Conservation (phyloP, 1,140 invertebrate genomes). For the Scaptodrosophila lebanonensis region DNA sequence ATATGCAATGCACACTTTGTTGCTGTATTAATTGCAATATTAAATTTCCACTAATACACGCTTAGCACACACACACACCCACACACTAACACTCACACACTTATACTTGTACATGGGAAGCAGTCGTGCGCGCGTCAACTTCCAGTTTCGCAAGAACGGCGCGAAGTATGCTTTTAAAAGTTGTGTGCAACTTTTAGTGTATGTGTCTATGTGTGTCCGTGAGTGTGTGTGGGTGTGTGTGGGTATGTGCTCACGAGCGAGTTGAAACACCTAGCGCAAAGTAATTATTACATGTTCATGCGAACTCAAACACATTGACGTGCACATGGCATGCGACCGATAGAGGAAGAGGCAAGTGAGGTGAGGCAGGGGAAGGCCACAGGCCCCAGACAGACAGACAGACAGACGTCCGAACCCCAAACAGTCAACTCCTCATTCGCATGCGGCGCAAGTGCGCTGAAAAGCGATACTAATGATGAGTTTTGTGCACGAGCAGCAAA, state of each 20-base stretch:
- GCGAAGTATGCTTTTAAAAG: no score
- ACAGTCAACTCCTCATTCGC: no score
- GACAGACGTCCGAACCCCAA: no score
- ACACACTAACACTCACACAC: slow-evolving; percentile 10
- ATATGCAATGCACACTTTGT: slow-evolving; percentile 75
- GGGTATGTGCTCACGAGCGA: slow-evolving; percentile 27
- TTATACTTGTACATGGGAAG: background rate
- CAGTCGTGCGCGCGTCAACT: no score
- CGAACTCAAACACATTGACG: slow-evolving; percentile 11
- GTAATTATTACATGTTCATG: slow-evolving; percentile 58
- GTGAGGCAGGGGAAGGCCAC: no score
- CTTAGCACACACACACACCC: slow-evolving; percentile 39
- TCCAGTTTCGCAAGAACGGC: no score
- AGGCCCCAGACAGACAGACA: no score
- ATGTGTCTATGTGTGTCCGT: no score
- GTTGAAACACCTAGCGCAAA: slow-evolving; percentile 39
- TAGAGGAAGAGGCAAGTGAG: background rate
- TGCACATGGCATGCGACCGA: background rate
- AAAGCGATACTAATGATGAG: slow-evolving; percentile 77
- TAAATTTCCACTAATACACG: slow-evolving; percentile 75
- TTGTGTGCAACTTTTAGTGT: no score
- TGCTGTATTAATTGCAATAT: slow-evolving; percentile 74
- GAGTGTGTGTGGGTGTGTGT: no score
- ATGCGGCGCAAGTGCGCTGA: slow-evolving; percentile 54
- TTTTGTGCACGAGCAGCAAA: slow-evolving; percentile 60